phyloP scores from a whole-genome alignment of 2,113 vertebrate species.

The Oryzias celebensis region DNA sequence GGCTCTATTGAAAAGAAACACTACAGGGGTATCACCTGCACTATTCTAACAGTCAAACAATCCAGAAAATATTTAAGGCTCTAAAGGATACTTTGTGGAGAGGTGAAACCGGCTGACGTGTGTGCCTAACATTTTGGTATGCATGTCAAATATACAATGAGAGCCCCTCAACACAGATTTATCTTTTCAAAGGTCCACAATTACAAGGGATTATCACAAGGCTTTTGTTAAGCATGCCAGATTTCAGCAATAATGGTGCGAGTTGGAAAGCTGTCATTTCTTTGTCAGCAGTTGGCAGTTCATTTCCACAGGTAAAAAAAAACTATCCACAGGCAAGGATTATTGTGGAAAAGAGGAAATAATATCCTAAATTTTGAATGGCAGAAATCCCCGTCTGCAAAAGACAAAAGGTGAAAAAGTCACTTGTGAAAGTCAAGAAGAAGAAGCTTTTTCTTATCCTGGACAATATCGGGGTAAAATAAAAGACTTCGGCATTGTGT shows the following conservation, averaged over 20 bases:
- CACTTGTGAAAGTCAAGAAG: constrained; percentile 29
- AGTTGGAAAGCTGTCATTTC: constrained; percentile 41
- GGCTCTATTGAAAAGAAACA: constrained; percentile 27
- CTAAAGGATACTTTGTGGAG: constrained; percentile 25
- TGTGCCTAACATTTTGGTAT: constrained; percentile 42
- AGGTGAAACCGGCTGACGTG: constrained; percentile 32
- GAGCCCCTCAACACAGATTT: constrained; percentile 37
- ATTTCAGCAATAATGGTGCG: constrained; percentile 50
- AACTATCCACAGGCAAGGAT: constrained; percentile 60
- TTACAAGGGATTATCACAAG: constrained; percentile 65
- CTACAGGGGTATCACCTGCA: constrained; percentile 43
- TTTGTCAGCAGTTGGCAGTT: constrained; percentile 46
- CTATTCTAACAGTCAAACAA: constrained; percentile 29
- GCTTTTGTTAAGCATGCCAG: constrained; percentile 57
- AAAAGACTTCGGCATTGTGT: constrained; percentile 18
- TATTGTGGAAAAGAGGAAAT: constrained; percentile 41
- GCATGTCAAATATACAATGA: constrained; percentile 60
- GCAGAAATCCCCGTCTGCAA: constrained; percentile 37
- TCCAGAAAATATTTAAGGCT: constrained; percentile 26
- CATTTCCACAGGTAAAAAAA: constrained; percentile 43
- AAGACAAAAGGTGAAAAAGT: constrained; percentile 20
- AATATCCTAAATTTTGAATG: constrained; percentile 24
- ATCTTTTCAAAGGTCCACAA: constrained; percentile 64
- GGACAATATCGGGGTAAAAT: constrained; percentile 6
- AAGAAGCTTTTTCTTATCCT: constrained; percentile 6